Conservation (phyloP, 2,113 vertebrate species). For the Dissostichus mawsoni region DNA sequence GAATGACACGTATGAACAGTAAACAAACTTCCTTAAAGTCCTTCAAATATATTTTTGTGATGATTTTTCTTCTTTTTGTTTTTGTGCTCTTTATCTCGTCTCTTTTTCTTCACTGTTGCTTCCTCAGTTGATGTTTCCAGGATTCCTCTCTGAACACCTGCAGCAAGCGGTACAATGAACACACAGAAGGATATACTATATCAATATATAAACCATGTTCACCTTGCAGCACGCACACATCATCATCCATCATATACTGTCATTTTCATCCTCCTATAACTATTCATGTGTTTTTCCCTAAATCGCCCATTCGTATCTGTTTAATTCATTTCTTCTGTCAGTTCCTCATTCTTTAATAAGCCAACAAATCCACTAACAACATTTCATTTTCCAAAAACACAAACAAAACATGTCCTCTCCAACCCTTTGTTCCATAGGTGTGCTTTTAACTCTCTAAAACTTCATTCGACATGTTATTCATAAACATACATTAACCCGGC, state of each 20-base stretch:
- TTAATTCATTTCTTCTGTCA: neutral
- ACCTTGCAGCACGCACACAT: neutral
- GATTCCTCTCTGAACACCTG: constrained; percentile 86
- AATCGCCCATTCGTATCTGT: no score
- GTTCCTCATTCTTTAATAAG: neutral
- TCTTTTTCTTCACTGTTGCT: neutral
- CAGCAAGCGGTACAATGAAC: constrained; percentile 86
- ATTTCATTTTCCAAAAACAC: neutral
- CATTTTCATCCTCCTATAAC: neutral
- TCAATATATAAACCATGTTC: neutral
- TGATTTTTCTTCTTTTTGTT: neutral
- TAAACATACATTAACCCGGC: no score
- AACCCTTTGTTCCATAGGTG: no score
- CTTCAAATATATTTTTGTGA: no score
- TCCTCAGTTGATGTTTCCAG: constrained; percentile 85
- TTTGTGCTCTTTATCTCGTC: neutral
- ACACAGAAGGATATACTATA: neutral
- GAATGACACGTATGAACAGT: neutral
- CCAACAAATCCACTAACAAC: neutral
- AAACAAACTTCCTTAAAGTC: no score
- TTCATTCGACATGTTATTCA: no score
- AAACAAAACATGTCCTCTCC: no score
- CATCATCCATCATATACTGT: neutral
- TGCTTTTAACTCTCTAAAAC: no score
- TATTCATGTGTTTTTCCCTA: neutral